Evolutionary conservation across 2,113 vertebrate genomes (phyloP), one percentile per base, ranked within the genome.

Genomic region (Sorex fumeus): DNA sequence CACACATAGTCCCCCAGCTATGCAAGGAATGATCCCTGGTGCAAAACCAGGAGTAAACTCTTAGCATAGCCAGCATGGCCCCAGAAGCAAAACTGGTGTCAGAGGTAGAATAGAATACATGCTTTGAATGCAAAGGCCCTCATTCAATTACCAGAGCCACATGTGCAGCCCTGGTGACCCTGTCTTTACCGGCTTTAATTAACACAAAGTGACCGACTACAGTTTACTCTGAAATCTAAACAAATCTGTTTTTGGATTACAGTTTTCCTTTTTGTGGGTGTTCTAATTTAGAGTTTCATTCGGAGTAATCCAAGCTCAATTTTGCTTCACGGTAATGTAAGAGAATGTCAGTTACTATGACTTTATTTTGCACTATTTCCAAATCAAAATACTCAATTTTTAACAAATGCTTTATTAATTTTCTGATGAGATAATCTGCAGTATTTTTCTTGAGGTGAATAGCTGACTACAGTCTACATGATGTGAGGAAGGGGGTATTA

Each of bases 341-440:
- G 16, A 19, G 32, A 6, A 34, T 28, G 64, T 30, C 8, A 70
- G 21, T 53, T 67, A 78, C 11, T 18, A 76, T 25, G 27, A 12
- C 27, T 71, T 90, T 90, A 76, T 36, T 66, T 30, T 18, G 21
- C 13, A 76, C 25, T 74, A 64, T 2, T 45, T 27, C 19, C 45
- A 90, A 13, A 87, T 11, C 16, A 83, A 79, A 83, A 72, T 64
- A 32, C 8, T 64, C 30, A 15, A 88, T 16, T 75, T 77, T 34
- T 36, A 50, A 53, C 34, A 77, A 88, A 66, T 75, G 32, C 57
- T 94, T 50, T 64, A 92, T 6, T 87, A 60, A 8, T 64, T 36
- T 40, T 40, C 12, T 57, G 74, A 40, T 74, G 16, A 88, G 23
- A 67, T 25, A 53, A 18, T 43, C 45, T 84, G 60, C 34, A 16